Evolutionary conservation across 1,140 invertebrate genomes (phyloP).

Genomic region (Hyposmocoma kahamanoa): DNA sequence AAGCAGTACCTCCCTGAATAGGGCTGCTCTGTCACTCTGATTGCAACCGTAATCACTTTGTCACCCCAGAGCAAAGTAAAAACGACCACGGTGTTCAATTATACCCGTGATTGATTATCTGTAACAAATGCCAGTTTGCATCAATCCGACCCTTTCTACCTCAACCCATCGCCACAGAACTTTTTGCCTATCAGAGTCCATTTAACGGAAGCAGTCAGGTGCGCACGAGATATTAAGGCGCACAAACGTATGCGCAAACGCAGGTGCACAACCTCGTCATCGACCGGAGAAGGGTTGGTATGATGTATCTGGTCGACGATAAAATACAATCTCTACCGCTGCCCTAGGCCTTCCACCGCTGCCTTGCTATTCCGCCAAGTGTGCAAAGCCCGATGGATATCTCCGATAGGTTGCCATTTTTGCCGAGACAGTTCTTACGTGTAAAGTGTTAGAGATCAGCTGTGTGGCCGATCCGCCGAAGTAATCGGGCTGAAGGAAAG

Average conservation of each 20-base stretch:
- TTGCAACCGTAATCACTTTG: constrained; percentile 22
- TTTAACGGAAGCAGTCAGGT: constrained; percentile 15
- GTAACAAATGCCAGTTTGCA: constrained; percentile 26
- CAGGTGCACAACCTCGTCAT: constrained; percentile 15
- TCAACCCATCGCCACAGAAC: constrained; percentile 19
- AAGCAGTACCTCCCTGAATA: constrained; percentile 25
- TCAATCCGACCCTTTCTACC: constrained; percentile 23
- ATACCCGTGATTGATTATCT: constrained; percentile 15
- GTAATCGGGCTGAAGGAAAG: too few species aligned
- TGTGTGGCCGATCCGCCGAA: too few species aligned
- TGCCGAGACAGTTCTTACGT: too few species aligned
- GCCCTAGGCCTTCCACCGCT: constrained; percentile 9
- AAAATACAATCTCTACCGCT: constrained; percentile 9
- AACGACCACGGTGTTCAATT: constrained; percentile 15
- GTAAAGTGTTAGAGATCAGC: too few species aligned
- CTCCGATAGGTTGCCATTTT: too few species aligned
- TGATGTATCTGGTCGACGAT: constrained; percentile 18
- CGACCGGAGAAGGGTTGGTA: constrained; percentile 6
- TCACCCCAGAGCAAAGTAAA: constrained; percentile 8
- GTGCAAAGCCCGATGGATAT: too few species aligned
- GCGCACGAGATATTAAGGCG: constrained; percentile 18
- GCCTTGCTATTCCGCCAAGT: background rate
- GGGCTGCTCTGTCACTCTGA: constrained; percentile 21
- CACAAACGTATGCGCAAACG: constrained; percentile 14
- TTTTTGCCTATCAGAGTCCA: constrained; percentile 17